Conservation (phyloP, 2,888 invertebrate species). For the Conistra vaccinii region DNA sequence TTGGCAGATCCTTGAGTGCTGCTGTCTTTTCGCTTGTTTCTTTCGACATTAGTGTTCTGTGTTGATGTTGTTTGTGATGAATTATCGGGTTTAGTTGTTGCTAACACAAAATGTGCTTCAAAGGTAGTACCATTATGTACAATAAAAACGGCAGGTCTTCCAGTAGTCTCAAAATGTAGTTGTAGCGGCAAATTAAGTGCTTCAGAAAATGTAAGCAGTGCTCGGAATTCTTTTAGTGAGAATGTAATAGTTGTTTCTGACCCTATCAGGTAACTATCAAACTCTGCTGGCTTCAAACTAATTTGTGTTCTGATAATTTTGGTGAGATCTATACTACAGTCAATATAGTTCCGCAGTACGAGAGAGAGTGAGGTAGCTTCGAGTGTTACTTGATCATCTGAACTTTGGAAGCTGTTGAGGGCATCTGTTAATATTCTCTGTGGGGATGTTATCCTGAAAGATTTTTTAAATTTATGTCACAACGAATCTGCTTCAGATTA, state of each 20-base stretch:
- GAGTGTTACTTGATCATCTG: slow-evolving; percentile 95
- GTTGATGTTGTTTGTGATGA: slow-evolving; percentile 81
- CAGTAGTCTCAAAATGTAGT: slow-evolving; percentile 94
- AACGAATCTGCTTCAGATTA: neutral
- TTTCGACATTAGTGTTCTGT: slow-evolving; percentile 82
- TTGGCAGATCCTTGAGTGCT: slow-evolving; percentile 72
- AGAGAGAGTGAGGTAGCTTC: slow-evolving; percentile 92
- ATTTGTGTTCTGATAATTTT: slow-evolving; percentile 95
- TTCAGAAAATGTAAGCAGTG: slow-evolving; percentile 95
- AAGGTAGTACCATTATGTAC: slow-evolving; percentile 94
- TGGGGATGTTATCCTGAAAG: slow-evolving; percentile 90
- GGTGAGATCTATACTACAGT: slow-evolving; percentile 91
- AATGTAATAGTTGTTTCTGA: slow-evolving; percentile 94
- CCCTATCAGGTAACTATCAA: slow-evolving; percentile 92
- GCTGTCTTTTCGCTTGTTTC: slow-evolving; percentile 77
- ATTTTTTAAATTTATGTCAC: neutral
- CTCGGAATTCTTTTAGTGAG: slow-evolving; percentile 95
- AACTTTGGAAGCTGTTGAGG: slow-evolving; percentile 94
- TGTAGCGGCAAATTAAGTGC: slow-evolving; percentile 92
- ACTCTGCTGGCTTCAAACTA: slow-evolving; percentile 93
- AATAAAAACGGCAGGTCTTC: slow-evolving; percentile 94
- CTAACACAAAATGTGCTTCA: slow-evolving; percentile 95
- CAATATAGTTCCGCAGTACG: slow-evolving; percentile 94
- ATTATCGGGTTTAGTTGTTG: slow-evolving; percentile 93
- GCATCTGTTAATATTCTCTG: slow-evolving; percentile 93